These are phyloP conservation scores for Drosophila infuscata DNA, from an alignment of 2,888 invertebrate genomes.

Conservation along the genomic window DNA sequence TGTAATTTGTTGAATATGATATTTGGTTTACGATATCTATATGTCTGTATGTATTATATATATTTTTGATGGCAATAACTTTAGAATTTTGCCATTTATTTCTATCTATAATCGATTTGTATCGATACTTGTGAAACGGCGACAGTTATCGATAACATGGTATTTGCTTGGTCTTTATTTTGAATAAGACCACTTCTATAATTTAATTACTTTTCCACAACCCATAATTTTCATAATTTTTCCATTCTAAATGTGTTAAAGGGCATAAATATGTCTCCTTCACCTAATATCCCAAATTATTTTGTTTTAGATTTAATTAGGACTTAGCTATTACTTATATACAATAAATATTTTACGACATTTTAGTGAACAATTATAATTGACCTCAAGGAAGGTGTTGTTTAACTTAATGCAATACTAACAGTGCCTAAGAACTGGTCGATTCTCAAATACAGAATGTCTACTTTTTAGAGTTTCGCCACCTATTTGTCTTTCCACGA, in stretches of 20 bases:
- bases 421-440: neutral
- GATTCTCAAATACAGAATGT: conserved; percentile 5
- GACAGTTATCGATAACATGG: no score
- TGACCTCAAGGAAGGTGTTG: neutral
- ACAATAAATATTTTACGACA: neutral
- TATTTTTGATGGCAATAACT: no score
- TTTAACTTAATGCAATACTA: neutral
- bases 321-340: neutral
- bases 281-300: neutral
- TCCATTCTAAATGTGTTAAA: no score
- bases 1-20: neutral
- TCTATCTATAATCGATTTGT: no score
- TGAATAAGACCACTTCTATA: no score
- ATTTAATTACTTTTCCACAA: no score
- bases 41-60: neutral
- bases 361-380: neutral
- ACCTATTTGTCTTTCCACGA: conserved; percentile 1
- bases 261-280: neutral
- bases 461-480: neutral
- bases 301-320: neutral
- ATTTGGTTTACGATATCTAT: neutral
- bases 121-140: no score
- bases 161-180: no score
- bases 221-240: no score
- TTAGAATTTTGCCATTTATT: no score